Evolutionary conservation across 53 echinoderm and acorn worm species (phyloP).

Genomic region (Patiria pectinifera): DNA sequence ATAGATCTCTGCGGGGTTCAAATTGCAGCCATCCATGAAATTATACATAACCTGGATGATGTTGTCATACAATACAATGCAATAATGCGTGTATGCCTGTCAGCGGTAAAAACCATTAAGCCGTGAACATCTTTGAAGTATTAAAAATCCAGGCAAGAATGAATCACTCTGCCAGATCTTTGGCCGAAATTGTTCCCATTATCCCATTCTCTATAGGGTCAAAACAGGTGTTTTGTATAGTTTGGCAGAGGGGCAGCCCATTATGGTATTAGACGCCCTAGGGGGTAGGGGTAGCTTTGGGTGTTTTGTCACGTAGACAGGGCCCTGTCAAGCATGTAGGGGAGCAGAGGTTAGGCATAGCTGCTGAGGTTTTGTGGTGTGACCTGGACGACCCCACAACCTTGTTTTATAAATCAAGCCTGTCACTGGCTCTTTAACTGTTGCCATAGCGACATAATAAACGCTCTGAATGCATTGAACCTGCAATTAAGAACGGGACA

Average conservation of each 20-base stretch:
- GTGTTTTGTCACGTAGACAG: constrained; percentile 50
- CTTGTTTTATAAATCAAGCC: background rate
- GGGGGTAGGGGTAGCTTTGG: constrained; percentile 5
- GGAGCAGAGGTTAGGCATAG: background rate
- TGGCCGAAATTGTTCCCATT: background rate
- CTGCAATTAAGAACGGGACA: background rate
- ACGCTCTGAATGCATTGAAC: background rate
- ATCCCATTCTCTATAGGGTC: background rate
- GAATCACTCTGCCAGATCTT: background rate
- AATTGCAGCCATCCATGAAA: constrained; percentile 7
- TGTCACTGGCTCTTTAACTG: background rate
- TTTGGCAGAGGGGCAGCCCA: background rate
- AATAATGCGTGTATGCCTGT: background rate
- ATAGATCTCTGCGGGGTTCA: constrained; percentile 19
- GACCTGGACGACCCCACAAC: background rate
- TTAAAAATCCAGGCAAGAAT: background rate
- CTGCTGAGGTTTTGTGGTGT: background rate
- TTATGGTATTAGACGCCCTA: background rate
- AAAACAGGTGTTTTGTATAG: background rate
- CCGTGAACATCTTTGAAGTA: background rate
- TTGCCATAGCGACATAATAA: constrained; percentile 30
- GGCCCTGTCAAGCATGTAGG: background rate
- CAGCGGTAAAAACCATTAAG: background rate
- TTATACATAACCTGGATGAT: background rate
- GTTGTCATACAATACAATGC: background rate